Conservation (phyloP, 2,113 vertebrate genomes). For the Triplophysa tibetana region DNA sequence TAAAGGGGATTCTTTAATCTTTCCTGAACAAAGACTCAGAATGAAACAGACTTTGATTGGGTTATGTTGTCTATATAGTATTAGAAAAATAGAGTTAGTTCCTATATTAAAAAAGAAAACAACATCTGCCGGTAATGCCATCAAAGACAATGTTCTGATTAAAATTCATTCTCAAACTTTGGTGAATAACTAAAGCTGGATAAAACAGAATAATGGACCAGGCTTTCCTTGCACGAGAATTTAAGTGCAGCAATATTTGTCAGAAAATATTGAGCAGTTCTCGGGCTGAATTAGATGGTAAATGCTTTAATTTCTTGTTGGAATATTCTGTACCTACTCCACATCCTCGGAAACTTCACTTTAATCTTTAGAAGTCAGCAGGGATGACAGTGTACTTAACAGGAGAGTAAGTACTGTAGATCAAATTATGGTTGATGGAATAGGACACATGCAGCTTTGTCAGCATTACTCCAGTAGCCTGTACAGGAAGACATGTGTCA, state of each 20-base stretch:
- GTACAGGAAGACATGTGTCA: slow-evolving; percentile 26
- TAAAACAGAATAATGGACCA: not conserved
- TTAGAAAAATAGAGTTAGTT: not conserved
- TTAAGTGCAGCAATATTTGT: not conserved
- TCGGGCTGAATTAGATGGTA: not conserved
- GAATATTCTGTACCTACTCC: not conserved
- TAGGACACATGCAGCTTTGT: slow-evolving; percentile 25
- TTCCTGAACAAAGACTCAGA: not conserved
- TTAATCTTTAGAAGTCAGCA: not conserved
- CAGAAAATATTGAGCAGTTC: no score
- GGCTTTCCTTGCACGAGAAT: not conserved
- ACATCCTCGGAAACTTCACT: not conserved
- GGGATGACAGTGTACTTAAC: slow-evolving; percentile 25
- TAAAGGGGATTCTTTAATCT: not conserved
- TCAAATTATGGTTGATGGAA: slow-evolving; percentile 35
- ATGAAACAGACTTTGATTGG: slow-evolving; percentile 12
- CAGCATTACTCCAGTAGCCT: slow-evolving; percentile 19
- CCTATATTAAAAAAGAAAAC: not conserved
- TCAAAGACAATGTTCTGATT: not conserved
- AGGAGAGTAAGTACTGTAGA: not conserved
- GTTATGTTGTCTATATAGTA: not conserved
- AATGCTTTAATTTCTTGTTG: slow-evolving; percentile 1
- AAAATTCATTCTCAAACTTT: not conserved
- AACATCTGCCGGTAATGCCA: not conserved
- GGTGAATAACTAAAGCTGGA: not conserved